These are phyloP conservation scores for Corydoras maculifer DNA, from an alignment of 2,113 vertebrate genomes.

Conservation along the genomic window DNA sequence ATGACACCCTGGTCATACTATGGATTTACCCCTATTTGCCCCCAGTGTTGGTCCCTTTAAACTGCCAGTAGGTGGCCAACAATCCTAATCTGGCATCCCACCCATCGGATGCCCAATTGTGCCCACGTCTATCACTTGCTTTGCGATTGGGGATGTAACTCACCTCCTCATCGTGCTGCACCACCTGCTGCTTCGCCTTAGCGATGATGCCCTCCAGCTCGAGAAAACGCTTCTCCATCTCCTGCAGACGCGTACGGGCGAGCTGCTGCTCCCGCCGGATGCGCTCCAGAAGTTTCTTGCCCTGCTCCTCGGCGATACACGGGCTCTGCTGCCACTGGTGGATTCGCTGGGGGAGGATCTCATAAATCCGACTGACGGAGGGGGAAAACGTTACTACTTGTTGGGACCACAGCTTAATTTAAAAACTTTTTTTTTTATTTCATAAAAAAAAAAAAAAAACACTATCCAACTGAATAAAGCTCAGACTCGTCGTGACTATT, in stretches of 20 bases:
- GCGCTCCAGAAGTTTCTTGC: constrained; percentile 88
- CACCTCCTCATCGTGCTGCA: constrained; percentile 89
- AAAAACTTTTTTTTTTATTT: no score
- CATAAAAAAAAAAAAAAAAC: no score
- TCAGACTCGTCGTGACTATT: background rate
- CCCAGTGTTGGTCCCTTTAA: no score
- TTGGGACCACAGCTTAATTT: no score
- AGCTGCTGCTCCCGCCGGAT: constrained; percentile 88
- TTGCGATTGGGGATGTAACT: background rate
- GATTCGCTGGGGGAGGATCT: constrained; percentile 92
- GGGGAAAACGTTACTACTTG: no score
- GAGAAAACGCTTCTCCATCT: constrained; percentile 91
- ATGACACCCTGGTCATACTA: no score
- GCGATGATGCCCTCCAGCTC: constrained; percentile 87
- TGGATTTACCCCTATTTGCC: no score
- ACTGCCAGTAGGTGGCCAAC: no score
- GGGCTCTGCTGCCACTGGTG: constrained; percentile 98
- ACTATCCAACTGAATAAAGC: no score
- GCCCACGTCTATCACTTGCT: no score
- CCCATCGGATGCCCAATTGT: no score
- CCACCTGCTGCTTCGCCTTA: constrained; percentile 89
- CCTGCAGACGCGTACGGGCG: constrained; percentile 80
- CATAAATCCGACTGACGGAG: constrained; percentile 79
- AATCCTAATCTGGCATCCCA: no score
- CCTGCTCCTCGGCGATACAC: constrained; percentile 89